Base-by-base conservation (phyloP, 2,113 vertebrate genomes). In the Scomber japonicus region DNA sequence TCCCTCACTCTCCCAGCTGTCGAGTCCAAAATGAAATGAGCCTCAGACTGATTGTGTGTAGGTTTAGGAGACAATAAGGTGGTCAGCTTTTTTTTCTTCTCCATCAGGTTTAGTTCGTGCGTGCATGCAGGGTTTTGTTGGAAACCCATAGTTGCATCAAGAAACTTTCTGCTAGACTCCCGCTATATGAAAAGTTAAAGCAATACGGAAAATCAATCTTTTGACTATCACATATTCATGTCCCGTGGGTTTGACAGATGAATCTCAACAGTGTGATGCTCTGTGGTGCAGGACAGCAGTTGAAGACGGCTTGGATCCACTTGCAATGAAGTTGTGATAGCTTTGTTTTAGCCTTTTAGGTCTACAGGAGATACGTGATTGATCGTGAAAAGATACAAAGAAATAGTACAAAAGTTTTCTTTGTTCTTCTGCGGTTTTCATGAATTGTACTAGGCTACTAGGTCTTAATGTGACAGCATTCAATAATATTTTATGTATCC, bases 1-100 rank as follows among this genome's bases (percentile, higher is more conserved):
- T 88, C 74, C 64, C 62, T 78, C 31, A 60, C 61, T 67, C 65
- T 60, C 12, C 19, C 5, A 17, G 8, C 69, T 76, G 80, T 81
- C 16, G 7, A 59, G 69, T 75, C 44, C 66, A 56, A 70, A 71
- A 78, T 84, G 44, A 89, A 83, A 88, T 3, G 53, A 88, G 80
- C 21, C 81, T 54, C 71, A n/a, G 65, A 74, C 51, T 82, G 77
- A 85, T 74, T 66, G 73, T 63, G 31, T 78, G 70, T 74, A 27
- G 51, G 31, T 78, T 49, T 61, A 73, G 49, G 31, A 77, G 54
- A 68, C 61, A 66, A 75, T 73, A 27, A 62, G 11, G 19, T 13
- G 17, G 3, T 69, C 27, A 50, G 30, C 11, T 15, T 56, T 56
- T 51, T 48, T 21, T 62, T 51, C 1, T 15, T 11, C 12, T 3